Base-by-base conservation (phyloP, 1,140 invertebrate species). In the Spodoptera litura region DNA sequence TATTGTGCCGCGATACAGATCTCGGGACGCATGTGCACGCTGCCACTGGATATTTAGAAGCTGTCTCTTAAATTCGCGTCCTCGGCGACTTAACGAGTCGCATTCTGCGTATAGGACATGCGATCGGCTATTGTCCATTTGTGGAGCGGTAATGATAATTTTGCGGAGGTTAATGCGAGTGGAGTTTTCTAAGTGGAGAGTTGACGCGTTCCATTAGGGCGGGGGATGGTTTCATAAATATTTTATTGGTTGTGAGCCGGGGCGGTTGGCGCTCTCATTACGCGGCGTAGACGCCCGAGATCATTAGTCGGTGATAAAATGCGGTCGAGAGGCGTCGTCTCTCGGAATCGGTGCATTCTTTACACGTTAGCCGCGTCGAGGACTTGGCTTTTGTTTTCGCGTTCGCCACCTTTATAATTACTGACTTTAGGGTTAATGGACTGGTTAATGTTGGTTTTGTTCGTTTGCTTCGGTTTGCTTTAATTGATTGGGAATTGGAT, bases 1-100 rank as follows among this genome's bases (percentile, higher is more conserved):
- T 93, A 93, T 93, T 93, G 92, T 93, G 89, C 92, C 81, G 89
- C 89, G 93, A 94, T 94, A 94, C 90, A 86, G 90, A 94, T 93
- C 93, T 91, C 81, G 80, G 85, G 86, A 92, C 92, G 90, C 89
- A 91, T 88, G 88, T 87, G 87, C 89, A 84, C 87, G 82, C 88
- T 88, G 88, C 88, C 85, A 85, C 85, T 89, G 91, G 90, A 92
- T 92, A 92, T 94, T 94, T 94, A 94, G 92, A 93, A 94, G 90
- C 90, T 90, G 91, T 92, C 91, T 88, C 91, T 92, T 94, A 92
- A 92, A 93, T 93, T 87, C 88, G 89, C 85, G 84, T 87, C 89
- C 85, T 87, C 83, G 85, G 85, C 89, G 90, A 93, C 87, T 91
- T 94, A 94, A 94, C 92, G 92, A 93, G 88, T 91, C 87, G 87